Conservation (phyloP, 1,140 invertebrate species). For the Drosophila orena region DNA sequence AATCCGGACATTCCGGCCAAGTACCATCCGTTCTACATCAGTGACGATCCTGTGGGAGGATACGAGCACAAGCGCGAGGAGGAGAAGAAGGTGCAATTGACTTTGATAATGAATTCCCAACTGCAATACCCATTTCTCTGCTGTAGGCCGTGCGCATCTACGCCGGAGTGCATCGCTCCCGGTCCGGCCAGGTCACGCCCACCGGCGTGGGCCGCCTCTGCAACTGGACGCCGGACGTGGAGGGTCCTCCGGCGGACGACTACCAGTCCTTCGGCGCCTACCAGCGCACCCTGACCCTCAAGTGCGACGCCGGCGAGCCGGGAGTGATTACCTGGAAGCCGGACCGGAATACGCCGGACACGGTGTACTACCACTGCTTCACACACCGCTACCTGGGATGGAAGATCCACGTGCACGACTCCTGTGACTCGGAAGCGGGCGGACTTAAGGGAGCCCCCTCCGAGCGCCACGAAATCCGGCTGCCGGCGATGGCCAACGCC, state of each 20-base stretch:
- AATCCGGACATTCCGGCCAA: constrained; percentile 91
- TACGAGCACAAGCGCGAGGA: constrained; percentile 93
- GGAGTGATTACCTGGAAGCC: constrained; percentile 95
- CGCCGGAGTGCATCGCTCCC: constrained; percentile 90
- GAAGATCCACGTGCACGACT: constrained; percentile 96
- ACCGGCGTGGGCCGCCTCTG: constrained; percentile 93
- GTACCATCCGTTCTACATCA: constrained; percentile 98
- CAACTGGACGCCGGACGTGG: constrained; percentile 92
- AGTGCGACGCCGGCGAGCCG: constrained; percentile 93
- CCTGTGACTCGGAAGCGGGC: constrained; percentile 87
- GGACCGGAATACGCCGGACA: constrained; percentile 93
- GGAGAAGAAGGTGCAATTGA: constrained; percentile 89
- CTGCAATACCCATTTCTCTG: constrained; percentile 14
- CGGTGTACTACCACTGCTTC: constrained; percentile 97
- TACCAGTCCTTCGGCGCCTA: constrained; percentile 95
- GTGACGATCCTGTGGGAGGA: constrained; percentile 95
- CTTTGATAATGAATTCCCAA: neutral
- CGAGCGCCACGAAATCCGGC: constrained; percentile 86
- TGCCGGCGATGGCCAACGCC: constrained; percentile 6
- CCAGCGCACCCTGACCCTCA: constrained; percentile 92
- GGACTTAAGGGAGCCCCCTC: constrained; percentile 86
- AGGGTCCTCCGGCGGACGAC: constrained; percentile 90
- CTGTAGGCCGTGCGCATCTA: constrained; percentile 91
- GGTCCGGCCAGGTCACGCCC: constrained; percentile 88
- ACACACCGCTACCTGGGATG: constrained; percentile 96